These are phyloP conservation scores for Ahaetulla prasina DNA, from an alignment of 2,113 vertebrate genomes.

Conservation along the genomic window DNA sequence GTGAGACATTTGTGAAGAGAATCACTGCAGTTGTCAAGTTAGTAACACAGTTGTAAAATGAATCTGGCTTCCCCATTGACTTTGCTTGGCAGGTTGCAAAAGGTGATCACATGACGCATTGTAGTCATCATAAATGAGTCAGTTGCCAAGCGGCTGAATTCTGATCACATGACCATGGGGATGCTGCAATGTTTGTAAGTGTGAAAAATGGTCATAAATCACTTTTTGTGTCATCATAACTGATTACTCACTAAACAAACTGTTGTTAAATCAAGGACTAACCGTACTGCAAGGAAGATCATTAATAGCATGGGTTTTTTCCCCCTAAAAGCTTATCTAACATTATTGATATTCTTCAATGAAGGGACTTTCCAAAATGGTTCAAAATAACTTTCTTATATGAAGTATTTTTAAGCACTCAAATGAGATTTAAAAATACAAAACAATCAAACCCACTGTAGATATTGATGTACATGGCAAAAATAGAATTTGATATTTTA, in stretches of 20 bases:
- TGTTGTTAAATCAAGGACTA: neutral
- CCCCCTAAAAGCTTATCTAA: neutral
- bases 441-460: neutral
- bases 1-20: neutral
- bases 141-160: neutral
- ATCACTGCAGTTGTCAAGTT: neutral
- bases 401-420: neutral
- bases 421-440: neutral
- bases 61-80: neutral
- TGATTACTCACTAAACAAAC: neutral
- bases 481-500: neutral
- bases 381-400: neutral
- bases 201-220: neutral
- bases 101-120: neutral
- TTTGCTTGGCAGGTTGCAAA: neutral
- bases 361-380: neutral
- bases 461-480: neutral
- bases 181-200: neutral
- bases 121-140: neutral
- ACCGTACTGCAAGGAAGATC: neutral
- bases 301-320: neutral
- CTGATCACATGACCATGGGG: neutral
- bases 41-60: neutral
- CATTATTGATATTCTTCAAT: neutral
- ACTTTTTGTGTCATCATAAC: neutral